These are phyloP conservation scores for Ectropis grisescens DNA, from an alignment of 1,140 invertebrate genomes.

Conservation along the genomic window DNA sequence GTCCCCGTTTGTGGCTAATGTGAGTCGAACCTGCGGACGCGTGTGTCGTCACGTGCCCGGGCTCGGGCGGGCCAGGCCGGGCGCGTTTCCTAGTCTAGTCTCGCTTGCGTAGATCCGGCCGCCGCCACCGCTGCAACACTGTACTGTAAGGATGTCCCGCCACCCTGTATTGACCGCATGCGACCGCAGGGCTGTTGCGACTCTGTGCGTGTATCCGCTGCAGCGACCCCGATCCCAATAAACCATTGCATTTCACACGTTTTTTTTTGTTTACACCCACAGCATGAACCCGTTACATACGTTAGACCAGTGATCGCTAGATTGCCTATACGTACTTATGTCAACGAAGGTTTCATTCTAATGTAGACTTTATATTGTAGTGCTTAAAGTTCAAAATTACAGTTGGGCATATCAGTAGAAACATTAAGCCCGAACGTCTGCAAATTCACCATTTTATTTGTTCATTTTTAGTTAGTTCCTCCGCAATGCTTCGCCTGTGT, in stretches of 20 bases:
- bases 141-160: no score
- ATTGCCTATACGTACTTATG: no score
- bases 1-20: conserved; percentile 53
- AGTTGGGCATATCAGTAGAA: conserved; percentile 15
- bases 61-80: conserved; percentile 45
- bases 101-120: no score
- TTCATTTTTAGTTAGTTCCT: conserved; percentile 60
- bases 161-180: conserved; percentile 20
- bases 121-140: no score
- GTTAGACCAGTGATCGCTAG: conserved; percentile 28
- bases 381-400: conserved; percentile 26
- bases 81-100: no score
- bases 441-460: conserved; percentile 59
- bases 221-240: neutral
- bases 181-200: conserved; percentile 21
- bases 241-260: conserved; percentile 7
- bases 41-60: conserved; percentile 56
- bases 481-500: conserved; percentile 50
- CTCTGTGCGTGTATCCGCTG: conserved; percentile 6
- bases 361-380: conserved; percentile 27
- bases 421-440: conserved; percentile 57
- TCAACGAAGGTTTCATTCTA: no score
- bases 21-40: conserved; percentile 46
- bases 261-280: conserved; percentile 4
- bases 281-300: conserved; percentile 14